phyloP scores from a whole-genome alignment of 2,797 vertebrate species.

The Lagorchestes hirsutus region DNA sequence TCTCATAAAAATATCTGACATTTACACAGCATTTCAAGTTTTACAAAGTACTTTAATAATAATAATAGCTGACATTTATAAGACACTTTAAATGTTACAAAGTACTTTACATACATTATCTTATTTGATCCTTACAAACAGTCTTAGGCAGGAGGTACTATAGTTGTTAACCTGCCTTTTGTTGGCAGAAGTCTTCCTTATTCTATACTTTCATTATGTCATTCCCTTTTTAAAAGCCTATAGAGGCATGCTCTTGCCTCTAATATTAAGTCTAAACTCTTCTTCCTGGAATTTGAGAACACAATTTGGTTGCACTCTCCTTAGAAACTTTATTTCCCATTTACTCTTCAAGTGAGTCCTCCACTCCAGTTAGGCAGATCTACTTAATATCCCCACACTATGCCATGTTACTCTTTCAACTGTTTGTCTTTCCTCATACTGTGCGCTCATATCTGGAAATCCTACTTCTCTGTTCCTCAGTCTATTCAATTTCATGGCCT shows the following conservation, averaged over 20 bases:
- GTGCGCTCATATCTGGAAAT: neutral
- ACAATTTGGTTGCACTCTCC: neutral
- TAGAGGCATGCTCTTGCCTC: neutral
- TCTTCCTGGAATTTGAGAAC: conserved; percentile 16
- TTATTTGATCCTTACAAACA: neutral
- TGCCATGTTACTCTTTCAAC: neutral
- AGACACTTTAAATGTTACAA: neutral
- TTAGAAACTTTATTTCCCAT: conserved; percentile 29
- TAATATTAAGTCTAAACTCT: neutral
- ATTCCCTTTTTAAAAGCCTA: neutral
- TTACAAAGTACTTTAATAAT: neutral
- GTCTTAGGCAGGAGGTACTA: neutral
- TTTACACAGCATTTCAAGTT: neutral
- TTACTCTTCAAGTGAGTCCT: conserved; percentile 34
- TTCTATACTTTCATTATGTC: neutral
- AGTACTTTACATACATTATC: neutral
- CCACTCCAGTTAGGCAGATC: conserved; percentile 39
- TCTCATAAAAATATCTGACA: neutral
- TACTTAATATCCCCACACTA: neutral
- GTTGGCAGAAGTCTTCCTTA: neutral
- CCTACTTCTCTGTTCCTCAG: neutral
- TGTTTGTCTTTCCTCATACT: neutral
- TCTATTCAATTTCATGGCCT: neutral
- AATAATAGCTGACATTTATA: conserved; percentile 6
- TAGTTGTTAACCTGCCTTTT: neutral